Evolutionary conservation across 2,888 invertebrate genomes (phyloP), one percentile per base, ranked within the genome.

Genomic region (Cyaniris semiargus): DNA sequence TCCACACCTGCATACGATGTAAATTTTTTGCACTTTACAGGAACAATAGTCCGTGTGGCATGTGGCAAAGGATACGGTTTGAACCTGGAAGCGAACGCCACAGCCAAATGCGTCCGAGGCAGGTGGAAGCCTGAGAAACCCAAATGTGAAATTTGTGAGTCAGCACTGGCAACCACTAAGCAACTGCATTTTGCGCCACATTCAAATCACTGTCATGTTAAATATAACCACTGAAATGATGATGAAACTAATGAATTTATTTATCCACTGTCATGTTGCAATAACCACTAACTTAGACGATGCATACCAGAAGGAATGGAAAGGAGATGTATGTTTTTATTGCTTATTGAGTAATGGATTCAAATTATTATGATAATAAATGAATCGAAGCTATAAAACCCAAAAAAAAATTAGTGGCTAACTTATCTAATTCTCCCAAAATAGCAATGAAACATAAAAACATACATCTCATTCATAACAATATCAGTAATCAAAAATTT

Each of bases 71-170:
- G 97, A 4, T 97, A 97, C 84, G 96, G 96, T 15, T 90, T 97
- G 4, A 97, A 97, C 86, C 92, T 97, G 79, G 95, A 95, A 78
- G 94, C 94, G 77, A 97, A 97, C 85, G 95, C 95, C 3, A 97
- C 97, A 0, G 96, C 96, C 0, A 96, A 96, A 84, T 98, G 98
- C 86, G 96, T 96, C 3, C 95, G 97, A 80, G 98, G 98, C 0
- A 95, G 96, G 81, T 98, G 98, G 98, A 97, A 96, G 83, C 97
- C 97, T 0, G 95, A 95, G 79, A 96, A 96, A 82, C 98, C 98
- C 0, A 95, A 95, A 83, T 98, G 98, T 87, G 94, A 96, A 84
- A 96, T 97, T 85, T 93, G 97, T 97, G 93, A 95, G 95, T 94
- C 81, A 76, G 74, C 48, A 48, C 74, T 27, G 13, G 38, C 3